Evolutionary conservation across 2,113 vertebrate genomes (phyloP).

Genomic region (Carassius carassius): DNA sequence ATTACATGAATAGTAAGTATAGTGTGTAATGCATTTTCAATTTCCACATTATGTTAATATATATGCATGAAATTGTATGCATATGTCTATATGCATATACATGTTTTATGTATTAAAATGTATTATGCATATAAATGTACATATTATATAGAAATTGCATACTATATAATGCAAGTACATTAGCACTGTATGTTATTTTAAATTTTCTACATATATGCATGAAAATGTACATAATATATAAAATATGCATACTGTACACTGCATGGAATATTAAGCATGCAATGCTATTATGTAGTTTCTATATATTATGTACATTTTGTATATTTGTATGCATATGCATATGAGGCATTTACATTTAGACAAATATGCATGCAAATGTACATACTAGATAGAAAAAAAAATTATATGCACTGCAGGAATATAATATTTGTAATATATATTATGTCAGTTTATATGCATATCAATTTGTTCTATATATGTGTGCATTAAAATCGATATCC

Average conservation of each 20-base stretch:
- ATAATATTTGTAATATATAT: neutral
- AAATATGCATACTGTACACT: too few relatives aligned
- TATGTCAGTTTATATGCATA: neutral
- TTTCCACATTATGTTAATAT: neutral
- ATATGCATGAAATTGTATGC: neutral
- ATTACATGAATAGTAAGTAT: neutral
- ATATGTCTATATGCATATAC: neutral
- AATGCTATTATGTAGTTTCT: too few relatives aligned
- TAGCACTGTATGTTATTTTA: too few relatives aligned
- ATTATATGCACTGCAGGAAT: neutral
- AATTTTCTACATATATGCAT: too few relatives aligned
- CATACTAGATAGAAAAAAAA: neutral
- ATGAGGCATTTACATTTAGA: neutral
- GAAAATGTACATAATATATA: too few relatives aligned
- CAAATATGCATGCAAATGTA: neutral
- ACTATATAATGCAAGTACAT: neutral
- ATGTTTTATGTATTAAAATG: neutral
- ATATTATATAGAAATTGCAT: neutral
- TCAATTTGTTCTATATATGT: neutral
- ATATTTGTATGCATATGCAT: neutral
- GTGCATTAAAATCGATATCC: neutral
- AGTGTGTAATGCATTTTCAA: too few relatives aligned
- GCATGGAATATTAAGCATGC: too few relatives aligned
- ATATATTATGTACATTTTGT: neutral
- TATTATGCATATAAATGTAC: neutral